These are phyloP conservation scores for Tetheella fluctuosa DNA, from an alignment of 2,888 invertebrate species.

Conservation along the genomic window DNA sequence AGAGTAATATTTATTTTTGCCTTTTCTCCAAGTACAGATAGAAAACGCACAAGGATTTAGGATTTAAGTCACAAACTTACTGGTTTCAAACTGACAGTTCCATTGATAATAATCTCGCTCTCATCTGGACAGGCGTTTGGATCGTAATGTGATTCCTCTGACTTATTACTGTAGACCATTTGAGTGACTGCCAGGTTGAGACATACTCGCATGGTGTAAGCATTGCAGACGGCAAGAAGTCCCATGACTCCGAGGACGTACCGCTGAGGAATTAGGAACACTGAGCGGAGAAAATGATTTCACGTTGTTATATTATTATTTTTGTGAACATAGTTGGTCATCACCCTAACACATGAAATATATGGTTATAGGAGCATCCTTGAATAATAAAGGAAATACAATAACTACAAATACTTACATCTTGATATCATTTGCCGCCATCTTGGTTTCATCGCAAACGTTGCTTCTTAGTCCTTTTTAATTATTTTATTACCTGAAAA, in stretches of 20 bases:
- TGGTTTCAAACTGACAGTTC: conserved; percentile 63
- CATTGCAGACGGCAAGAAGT: conserved; percentile 89
- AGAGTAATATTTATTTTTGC: no score
- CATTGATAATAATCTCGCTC: conserved; percentile 60
- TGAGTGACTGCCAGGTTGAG: conserved; percentile 89
- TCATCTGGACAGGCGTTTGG: conserved; percentile 75
- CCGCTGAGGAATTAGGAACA: conserved; percentile 87
- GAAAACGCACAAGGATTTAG: not conserved
- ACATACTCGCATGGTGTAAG: conserved; percentile 90
- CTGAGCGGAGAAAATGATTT: conserved; percentile 68
- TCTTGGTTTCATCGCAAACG: conserved; percentile 65
- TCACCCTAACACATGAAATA: not conserved
- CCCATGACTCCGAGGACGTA: conserved; percentile 90
- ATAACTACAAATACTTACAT: conserved; percentile 59
- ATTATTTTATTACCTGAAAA: conserved; percentile 47
- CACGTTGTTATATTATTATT: conserved; percentile 37
- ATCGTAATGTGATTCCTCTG: conserved; percentile 57
- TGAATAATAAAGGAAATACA: no score
- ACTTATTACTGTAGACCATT: conserved; percentile 83
- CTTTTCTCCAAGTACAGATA: no score
- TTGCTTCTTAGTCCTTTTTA: not conserved
- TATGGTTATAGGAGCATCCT: not conserved
- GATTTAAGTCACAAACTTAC: conserved; percentile 51
- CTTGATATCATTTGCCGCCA: conserved; percentile 68
- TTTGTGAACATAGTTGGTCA: not conserved